phyloP scores from a whole-genome alignment of 2,113 vertebrate species.

The Elgaria multicarinata region DNA sequence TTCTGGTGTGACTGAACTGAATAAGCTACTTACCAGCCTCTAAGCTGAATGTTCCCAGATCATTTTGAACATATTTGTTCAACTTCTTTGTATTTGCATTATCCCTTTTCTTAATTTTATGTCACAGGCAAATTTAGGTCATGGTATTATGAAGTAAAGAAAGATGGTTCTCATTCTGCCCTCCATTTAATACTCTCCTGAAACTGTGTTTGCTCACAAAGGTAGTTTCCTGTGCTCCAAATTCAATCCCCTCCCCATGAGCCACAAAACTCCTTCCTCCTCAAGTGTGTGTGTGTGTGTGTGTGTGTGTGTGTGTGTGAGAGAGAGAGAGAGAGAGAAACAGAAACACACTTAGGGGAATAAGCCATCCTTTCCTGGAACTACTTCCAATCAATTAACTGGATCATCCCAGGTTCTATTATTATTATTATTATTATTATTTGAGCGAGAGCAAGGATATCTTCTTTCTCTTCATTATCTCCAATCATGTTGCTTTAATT shows the following conservation, averaged over 20 bases:
- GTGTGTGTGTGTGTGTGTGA: too few relatives aligned
- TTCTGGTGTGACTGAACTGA: constrained; percentile 76
- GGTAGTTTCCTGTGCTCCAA: constrained; percentile 3
- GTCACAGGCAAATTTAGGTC: constrained; percentile 63
- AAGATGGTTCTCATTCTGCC: constrained; percentile 12
- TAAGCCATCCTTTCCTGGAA: too few relatives aligned
- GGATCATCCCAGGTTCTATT: too few relatives aligned
- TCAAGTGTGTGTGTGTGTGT: background rate
- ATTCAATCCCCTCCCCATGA: background rate
- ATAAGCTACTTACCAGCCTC: constrained; percentile 77
- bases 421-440: too few relatives aligned
- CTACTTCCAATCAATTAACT: too few relatives aligned
- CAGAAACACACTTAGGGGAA: too few relatives aligned
- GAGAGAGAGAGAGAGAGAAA: too few relatives aligned
- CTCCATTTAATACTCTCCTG: constrained; percentile 43
- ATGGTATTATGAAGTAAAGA: constrained; percentile 61
- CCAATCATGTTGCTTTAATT: too few relatives aligned
- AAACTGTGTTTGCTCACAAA: background rate
- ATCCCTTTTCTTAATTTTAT: constrained; percentile 48
- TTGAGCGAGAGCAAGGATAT: too few relatives aligned
- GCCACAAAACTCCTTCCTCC: background rate
- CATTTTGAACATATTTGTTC: constrained; percentile 71
- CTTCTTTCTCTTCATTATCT: too few relatives aligned
- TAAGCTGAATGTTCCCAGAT: constrained; percentile 72
- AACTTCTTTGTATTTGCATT: constrained; percentile 64